Base-by-base conservation (phyloP, 1,140 invertebrate genomes). In the Drosophila persimilis region DNA sequence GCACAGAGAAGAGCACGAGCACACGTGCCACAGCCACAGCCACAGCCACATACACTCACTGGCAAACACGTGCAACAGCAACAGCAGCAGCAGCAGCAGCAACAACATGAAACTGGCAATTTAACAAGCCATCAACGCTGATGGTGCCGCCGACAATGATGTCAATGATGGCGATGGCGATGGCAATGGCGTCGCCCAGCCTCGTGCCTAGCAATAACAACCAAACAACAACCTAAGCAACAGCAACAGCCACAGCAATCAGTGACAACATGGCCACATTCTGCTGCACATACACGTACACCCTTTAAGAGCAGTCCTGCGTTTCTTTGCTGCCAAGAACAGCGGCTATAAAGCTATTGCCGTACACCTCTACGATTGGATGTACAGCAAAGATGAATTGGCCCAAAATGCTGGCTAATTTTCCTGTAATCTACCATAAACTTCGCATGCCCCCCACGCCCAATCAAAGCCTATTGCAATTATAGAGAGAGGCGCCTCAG, bases 91-190 rank as follows among this genome's bases (percentile, higher is more conserved):
- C 73, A 80, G 71, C 66, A 67, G 80, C 77, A 74, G 56, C 76
- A 85, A 80, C 71, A 55, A 85, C 83, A 80, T 67, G 78, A 81
- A 88, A 88, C 81, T 81, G 81, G 81, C 81, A 81, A 88, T 86
- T 86, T 86, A 86, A 86, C 81, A 86, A 80, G 81, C 83, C 81
- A 86, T 86, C 81, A 86, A 86, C 81, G 81, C 77, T 86, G 81
- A 86, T 86, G 81, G 73, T 56, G 77, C 52, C 77, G 81, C 52
- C 77, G 81, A 86, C 81, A 86, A 86, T 88, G 81, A 86, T 80
- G 83, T 81, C 81, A 83, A 78, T 86, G 81, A 86, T 73, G 81
- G 78, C 61, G 58, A 72, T 58, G 63, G 80, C 59, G 51, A 17
- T 17, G 17, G 17, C 17, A 1, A 17, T 17, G 17, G 80, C 59